Base-by-base conservation (phyloP, 2,888 invertebrate species). In the Artemia sinica region DNA sequence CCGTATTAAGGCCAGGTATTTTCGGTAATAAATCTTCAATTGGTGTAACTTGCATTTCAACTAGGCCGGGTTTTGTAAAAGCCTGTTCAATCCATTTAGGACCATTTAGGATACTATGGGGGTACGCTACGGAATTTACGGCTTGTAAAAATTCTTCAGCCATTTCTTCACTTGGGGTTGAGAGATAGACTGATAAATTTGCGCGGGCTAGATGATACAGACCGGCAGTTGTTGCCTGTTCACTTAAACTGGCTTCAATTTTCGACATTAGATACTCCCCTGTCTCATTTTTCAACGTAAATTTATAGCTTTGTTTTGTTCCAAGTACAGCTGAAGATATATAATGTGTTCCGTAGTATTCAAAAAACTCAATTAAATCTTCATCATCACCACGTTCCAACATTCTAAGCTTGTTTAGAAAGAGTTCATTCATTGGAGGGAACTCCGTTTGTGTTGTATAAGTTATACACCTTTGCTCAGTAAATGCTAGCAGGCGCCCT, bases 311-410 rank as follows among this genome's bases (percentile, higher is more conserved):
- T 28, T 63, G 49, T 63, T 70, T 58, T 12, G 49, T 68, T 63
- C 70, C 70, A 68, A 70, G 65, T 8, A 65, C 50, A 41, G 63
- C 66, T 49, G 28, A 52, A 49, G 52, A 58, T 14, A 70, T 50
- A 65, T 65, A 70, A 68, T 70, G 70, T 28, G 70, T 68, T 12
- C 70, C 70, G 14, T 65, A 68, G 50, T 70, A 67, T 65, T 70
- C 70, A 41, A 68, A 50, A 14, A 70, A 68, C 50, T 70, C 70
- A 18, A 63, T 48, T 65, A 70, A n/a, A 48, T 65, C 67, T 50
- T 70, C 70, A 11, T 70, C 70, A 13, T 70, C 68, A 49, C 52
- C 67, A 28, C 48, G 58, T 18, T 58, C 58, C n/a, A 58, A 18
- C 58, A 18, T 14, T n/a, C 58, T n/a, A 58, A 58, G 14, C 58